Evolutionary conservation across 2,888 invertebrate genomes (phyloP).

Genomic region (Rhingia campestris): DNA sequence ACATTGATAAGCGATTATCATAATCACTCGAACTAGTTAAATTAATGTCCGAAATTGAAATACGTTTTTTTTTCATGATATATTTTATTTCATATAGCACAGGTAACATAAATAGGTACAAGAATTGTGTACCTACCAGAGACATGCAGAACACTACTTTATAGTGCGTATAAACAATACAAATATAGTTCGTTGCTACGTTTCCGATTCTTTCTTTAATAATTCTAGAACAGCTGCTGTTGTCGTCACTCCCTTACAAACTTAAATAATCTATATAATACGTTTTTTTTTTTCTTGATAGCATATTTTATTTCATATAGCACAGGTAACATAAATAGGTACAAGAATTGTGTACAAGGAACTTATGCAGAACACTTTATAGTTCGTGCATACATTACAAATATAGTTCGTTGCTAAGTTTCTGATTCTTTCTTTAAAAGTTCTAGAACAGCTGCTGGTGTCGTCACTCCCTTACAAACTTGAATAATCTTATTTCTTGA

Average conservation of each 20-base stretch:
- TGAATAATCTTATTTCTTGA: slow-evolving; percentile 85
- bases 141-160: background rate
- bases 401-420: background rate
- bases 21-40: too few species aligned
- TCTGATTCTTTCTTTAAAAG: slow-evolving; percentile 81
- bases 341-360: background rate
- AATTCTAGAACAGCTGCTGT: slow-evolving; percentile 83
- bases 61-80: background rate
- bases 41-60: too few species aligned
- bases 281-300: background rate
- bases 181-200: slow-evolving; percentile 6
- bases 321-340: slow-evolving; percentile 9
- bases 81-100: too few species aligned
- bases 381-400: too few species aligned
- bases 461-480: slow-evolving; percentile 82
- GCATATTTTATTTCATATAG: too few species aligned
- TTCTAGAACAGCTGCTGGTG: slow-evolving; percentile 82
- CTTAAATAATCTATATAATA: slow-evolving; percentile 83
- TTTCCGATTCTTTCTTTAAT: slow-evolving; percentile 79
- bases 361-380: background rate
- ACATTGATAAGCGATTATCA: too few species aligned
- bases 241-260: slow-evolving; percentile 83
- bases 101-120: slow-evolving; percentile 2
- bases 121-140: background rate
- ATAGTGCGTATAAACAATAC: background rate